phyloP scores from a whole-genome alignment of 2,113 vertebrate species.

The Aplodontia rufa region DNA sequence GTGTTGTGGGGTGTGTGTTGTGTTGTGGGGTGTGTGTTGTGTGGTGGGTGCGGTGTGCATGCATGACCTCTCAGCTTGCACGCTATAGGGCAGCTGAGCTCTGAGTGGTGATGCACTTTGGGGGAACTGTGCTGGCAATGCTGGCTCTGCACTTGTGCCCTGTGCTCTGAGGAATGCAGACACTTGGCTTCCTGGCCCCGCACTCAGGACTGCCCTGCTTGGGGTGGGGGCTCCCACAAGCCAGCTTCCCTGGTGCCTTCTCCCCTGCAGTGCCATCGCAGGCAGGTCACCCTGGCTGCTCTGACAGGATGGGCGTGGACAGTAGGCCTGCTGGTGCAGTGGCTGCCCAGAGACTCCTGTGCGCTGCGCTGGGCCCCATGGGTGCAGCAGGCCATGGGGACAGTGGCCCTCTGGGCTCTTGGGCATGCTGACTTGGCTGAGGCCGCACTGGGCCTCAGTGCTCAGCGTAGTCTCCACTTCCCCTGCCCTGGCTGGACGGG shows the following conservation, averaged over 20 bases:
- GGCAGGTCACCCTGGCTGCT: not conserved
- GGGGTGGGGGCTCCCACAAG: not conserved
- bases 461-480: not conserved
- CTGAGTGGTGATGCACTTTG: too few relatives aligned
- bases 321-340: not conserved
- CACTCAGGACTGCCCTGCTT: not conserved
- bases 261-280: too few relatives aligned
- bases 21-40: too few relatives aligned
- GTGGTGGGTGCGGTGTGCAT: too few relatives aligned
- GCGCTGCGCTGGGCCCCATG: not conserved
- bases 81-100: too few relatives aligned
- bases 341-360: not conserved
- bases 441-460: too few relatives aligned
- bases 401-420: not conserved
- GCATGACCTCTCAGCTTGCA: too few relatives aligned
- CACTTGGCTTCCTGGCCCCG: too few relatives aligned
- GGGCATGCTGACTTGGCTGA: not conserved
- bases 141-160: too few relatives aligned
- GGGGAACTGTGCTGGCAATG: too few relatives aligned
- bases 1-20: not conserved
- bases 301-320: too few relatives aligned
- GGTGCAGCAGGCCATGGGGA: not conserved
- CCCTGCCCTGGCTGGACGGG: not conserved
- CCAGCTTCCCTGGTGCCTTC: accelerated
- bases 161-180: too few relatives aligned